A percentile compares a stretch with the other conserved stretches of the same genome.
phyloP scores from a whole-genome alignment of 37 sponge, comb jelly and placozoan genomes.

The Amphimedon queenslandica region DNA sequence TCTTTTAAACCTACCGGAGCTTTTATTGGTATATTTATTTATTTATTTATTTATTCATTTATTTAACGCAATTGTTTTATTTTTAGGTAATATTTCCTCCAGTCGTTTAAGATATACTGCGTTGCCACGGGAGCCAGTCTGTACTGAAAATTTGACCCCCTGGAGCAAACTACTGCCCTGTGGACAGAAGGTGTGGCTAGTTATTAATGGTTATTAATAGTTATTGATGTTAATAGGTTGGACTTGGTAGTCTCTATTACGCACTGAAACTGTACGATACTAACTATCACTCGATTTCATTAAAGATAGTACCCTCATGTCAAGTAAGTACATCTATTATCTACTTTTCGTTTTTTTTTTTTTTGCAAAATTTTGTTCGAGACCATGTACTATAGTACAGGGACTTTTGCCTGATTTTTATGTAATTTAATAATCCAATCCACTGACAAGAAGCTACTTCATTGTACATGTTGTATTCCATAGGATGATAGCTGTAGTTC shows the following conservation, averaged over 20 bases:
- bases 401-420: too few species aligned
- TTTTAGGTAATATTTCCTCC: slow-evolving; percentile 48
- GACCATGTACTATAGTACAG: too few species aligned
- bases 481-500: slow-evolving; percentile 39
- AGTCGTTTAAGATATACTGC: slow-evolving; percentile 72
- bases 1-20: slow-evolving; percentile 76
- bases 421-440: too few species aligned
- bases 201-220: not conserved
- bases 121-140: slow-evolving; percentile 88
- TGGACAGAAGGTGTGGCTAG: slow-evolving; percentile 50
- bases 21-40: slow-evolving; percentile 52
- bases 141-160: slow-evolving; percentile 98
- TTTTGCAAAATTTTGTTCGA: too few species aligned
- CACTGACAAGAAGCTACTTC: too few species aligned
- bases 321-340: slow-evolving; percentile 25
- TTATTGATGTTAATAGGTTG: slow-evolving; percentile 38
- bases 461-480: too few species aligned
- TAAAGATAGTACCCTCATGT: slow-evolving; percentile 63
- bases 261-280: slow-evolving; percentile 72
- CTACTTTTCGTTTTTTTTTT: not conserved
- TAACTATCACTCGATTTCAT: slow-evolving; percentile 84
- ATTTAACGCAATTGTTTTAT: too few species aligned
- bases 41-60: not conserved
- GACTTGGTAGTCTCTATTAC: slow-evolving; percentile 70
- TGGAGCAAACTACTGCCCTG: slow-evolving; percentile 96